Conservation (phyloP, 2,797 vertebrate species). For the Urophycis tenuis region DNA sequence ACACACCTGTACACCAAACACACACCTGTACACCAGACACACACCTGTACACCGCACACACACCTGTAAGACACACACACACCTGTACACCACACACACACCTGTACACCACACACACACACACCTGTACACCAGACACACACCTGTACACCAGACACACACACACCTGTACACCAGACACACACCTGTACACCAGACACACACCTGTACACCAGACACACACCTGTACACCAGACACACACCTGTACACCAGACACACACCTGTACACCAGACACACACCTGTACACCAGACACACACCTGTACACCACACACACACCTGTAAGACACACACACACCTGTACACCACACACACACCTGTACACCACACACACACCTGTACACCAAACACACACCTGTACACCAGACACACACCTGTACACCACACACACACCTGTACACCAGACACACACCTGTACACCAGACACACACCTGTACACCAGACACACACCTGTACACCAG, state of each 20-base stretch:
- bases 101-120: neutral
- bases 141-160: neutral
- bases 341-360: neutral
- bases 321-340: neutral
- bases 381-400: neutral
- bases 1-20: neutral
- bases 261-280: constrained; percentile 1
- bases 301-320: neutral
- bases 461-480: constrained; percentile 1
- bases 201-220: neutral
- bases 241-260: neutral
- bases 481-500: neutral
- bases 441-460: neutral
- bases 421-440: neutral
- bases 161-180: neutral
- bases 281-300: neutral
- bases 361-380: constrained; percentile 2
- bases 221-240: neutral
- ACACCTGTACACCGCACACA: neutral
- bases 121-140: neutral
- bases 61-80: neutral
- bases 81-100: neutral
- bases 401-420: neutral
- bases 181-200: constrained; percentile 2
- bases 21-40: neutral